Conservation (phyloP, 1,140 invertebrate species). For the Tetragnatha versicolor region DNA sequence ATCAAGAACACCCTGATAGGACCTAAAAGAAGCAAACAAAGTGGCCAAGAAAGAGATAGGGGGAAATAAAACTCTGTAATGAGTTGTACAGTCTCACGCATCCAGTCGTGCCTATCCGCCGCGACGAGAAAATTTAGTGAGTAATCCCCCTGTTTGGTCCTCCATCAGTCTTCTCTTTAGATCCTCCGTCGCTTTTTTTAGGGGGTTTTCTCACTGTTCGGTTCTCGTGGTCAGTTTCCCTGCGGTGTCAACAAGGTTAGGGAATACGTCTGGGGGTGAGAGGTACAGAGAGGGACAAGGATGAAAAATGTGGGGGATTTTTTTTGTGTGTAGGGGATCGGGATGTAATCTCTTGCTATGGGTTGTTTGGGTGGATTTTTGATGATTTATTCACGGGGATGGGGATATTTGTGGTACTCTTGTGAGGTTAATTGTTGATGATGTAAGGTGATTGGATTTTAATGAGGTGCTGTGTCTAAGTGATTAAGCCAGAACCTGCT, state of each 20-base stretch:
- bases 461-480: too few species aligned
- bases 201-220: background rate
- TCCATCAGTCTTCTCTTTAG: constrained; percentile 14
- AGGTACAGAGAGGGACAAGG: background rate
- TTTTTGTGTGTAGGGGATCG: too few species aligned
- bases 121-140: constrained; percentile 41
- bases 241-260: constrained; percentile 24
- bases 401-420: too few species aligned
- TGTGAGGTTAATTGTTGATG: too few species aligned
- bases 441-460: too few species aligned
- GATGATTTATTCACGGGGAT: too few species aligned
- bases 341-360: too few species aligned
- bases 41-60: constrained; percentile 23
- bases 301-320: too few species aligned
- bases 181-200: background rate
- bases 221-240: background rate
- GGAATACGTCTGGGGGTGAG: constrained; percentile 13
- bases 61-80: constrained; percentile 42
- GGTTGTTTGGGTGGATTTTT: too few species aligned
- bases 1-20: constrained; percentile 38
- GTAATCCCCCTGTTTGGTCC: constrained; percentile 30
- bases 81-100: constrained; percentile 33
- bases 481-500: too few species aligned
- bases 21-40: background rate
- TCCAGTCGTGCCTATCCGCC: constrained; percentile 31